Evolutionary conservation across 2,888 invertebrate species (phyloP).

Genomic region (Athalia rosae): DNA sequence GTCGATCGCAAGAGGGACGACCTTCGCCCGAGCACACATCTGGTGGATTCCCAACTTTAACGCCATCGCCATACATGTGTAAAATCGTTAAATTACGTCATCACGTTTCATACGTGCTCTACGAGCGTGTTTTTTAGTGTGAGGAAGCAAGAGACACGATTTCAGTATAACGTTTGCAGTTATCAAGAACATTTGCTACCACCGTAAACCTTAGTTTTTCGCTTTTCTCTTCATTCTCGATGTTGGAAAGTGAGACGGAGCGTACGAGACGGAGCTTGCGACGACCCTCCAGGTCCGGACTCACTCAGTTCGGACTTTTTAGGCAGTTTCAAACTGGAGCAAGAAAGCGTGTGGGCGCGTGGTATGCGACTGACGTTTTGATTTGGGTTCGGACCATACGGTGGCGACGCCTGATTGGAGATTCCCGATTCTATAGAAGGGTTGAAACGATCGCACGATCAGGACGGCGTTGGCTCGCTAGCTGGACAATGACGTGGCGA

Average conservation of each 20-base stretch:
- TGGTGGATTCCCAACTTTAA: background rate
- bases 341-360: conserved; percentile 19
- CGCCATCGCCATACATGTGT: too few species aligned
- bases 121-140: too few species aligned
- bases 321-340: conserved; percentile 9
- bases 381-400: conserved; percentile 35
- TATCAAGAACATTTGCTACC: conserved; percentile 2
- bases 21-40: background rate
- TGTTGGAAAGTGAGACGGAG: conserved; percentile 5
- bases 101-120: too few species aligned
- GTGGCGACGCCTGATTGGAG: conserved; percentile 23
- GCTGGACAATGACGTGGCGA: background rate
- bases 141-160: too few species aligned
- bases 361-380: conserved; percentile 40
- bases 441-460: conserved; percentile 11
- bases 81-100: too few species aligned
- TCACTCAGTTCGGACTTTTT: conserved; percentile 3
- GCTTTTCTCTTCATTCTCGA: background rate
- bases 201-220: background rate
- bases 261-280: background rate
- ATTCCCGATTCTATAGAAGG: conserved; percentile 12
- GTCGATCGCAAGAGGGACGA: background rate
- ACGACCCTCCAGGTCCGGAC: conserved; percentile 26
- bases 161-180: background rate
- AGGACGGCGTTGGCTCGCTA: background rate